Base-by-base conservation (phyloP, 92 coral and sea anemone species). In the Meandrina meandrites region DNA sequence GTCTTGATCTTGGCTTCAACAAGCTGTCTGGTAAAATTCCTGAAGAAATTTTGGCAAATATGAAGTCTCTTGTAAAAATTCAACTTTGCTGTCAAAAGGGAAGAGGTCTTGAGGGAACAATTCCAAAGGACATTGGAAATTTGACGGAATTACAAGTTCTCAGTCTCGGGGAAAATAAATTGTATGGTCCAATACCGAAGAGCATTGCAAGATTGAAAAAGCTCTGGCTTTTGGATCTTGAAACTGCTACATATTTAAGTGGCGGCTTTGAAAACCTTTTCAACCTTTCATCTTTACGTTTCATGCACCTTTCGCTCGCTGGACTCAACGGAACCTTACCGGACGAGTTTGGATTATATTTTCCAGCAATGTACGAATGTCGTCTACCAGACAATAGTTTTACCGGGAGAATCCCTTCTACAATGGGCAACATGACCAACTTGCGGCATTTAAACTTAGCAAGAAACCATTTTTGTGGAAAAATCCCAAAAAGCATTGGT, bases 191-290 rank as follows among this genome's bases (percentile, higher is more conserved):
- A 30, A 90, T 94, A 19, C 98, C 98, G 69, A 62, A 56, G 57
- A 90, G 95, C 67, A 94, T 94, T 40, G 85, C 91, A 12, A 86
- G 84, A 31, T 80, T 94, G 56, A 81, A 78, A 58, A 92, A 94
- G 78, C 85, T 94, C 27, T 86, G 91, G 94, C 92, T 94, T 81
- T 79, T 94, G 79, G 98, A 92, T 77, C 86, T 92, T 31, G 94
- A 94, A 85, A 88, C 89, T 45, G 88, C 89, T 32, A 56, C 60
- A 32, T 81, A 54, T 13, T 86, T 93, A 2, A 40, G 45, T 28
- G 87, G 91, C 42, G 88, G 87, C 0, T 81, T 92, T 81, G 92
- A 89, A 53, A 78, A 89, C 77, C 81, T 92, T 24, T 89, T 81
- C 36, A 83, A 75, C 24, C 87, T 93, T 40, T 81, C 92, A 5